phyloP scores from a whole-genome alignment of 2,888 invertebrate species.

The Pyrgus malvae region DNA sequence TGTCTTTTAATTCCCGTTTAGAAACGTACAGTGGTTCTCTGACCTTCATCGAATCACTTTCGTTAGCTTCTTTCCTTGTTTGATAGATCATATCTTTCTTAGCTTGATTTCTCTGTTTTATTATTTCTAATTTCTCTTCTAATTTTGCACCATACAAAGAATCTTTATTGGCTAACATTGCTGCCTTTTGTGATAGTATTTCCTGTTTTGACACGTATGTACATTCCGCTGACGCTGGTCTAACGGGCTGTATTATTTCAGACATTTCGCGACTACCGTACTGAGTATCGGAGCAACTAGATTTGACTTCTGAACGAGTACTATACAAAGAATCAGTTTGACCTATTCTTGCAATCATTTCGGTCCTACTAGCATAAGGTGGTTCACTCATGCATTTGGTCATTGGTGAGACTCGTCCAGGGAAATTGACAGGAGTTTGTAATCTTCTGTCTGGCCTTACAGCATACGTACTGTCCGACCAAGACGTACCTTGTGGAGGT shows the following conservation, averaged over 20 bases:
- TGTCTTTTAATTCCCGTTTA: slow-evolving; percentile 75
- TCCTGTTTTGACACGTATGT: slow-evolving; percentile 78
- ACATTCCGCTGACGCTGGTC: slow-evolving; percentile 73
- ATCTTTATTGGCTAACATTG: slow-evolving; percentile 70
- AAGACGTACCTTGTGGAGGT: slow-evolving; percentile 66
- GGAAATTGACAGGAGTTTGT: slow-evolving; percentile 65
- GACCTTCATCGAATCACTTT: slow-evolving; percentile 67
- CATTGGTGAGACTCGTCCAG: slow-evolving; percentile 67
- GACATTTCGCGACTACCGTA: slow-evolving; percentile 57
- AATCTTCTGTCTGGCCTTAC: slow-evolving; percentile 68
- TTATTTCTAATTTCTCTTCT: slow-evolving; percentile 77
- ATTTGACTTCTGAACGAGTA: slow-evolving; percentile 65
- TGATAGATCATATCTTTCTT: slow-evolving; percentile 79
- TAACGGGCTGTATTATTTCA: slow-evolving; percentile 55
- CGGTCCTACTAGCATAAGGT: slow-evolving; percentile 68
- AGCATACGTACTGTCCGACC: slow-evolving; percentile 68
- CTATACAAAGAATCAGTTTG: slow-evolving; percentile 69
- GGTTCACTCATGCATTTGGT: slow-evolving; percentile 77
- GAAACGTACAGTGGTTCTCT: slow-evolving; percentile 77
- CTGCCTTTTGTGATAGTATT: slow-evolving; percentile 76
- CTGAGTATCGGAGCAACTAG: slow-evolving; percentile 69
- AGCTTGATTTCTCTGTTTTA: slow-evolving; percentile 77
- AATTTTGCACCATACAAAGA: slow-evolving; percentile 60
- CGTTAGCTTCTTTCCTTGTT: slow-evolving; percentile 73
- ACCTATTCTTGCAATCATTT: slow-evolving; percentile 67